These are phyloP conservation scores for Adelosebastes latens DNA, from an alignment of 2,797 vertebrate species.

Conservation along the genomic window DNA sequence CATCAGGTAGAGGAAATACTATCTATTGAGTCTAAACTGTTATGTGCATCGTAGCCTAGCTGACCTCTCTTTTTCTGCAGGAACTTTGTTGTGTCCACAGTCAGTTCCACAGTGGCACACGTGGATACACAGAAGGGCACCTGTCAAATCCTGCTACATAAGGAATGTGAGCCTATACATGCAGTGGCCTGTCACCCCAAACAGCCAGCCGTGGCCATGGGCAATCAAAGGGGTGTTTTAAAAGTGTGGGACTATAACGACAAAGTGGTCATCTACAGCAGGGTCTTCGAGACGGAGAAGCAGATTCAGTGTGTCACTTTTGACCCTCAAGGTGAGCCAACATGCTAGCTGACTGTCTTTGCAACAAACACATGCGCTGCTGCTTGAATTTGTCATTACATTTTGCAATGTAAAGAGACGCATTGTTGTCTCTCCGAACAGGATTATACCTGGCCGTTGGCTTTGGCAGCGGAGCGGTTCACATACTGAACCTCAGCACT, in stretches of 20 bases:
- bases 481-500: slow-evolving; percentile 87
- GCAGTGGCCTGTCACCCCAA: slow-evolving; percentile 91
- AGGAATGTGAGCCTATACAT: slow-evolving; percentile 80
- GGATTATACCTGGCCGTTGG: slow-evolving; percentile 89
- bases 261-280: slow-evolving; percentile 80
- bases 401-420: neutral
- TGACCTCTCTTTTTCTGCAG: slow-evolving; percentile 74
- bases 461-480: slow-evolving; percentile 87
- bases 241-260: slow-evolving; percentile 88
- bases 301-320: slow-evolving; percentile 87
- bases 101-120: slow-evolving; percentile 82
- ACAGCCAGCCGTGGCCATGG: slow-evolving; percentile 81
- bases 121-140: slow-evolving; percentile 76
- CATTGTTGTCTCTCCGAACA: slow-evolving; percentile 64
- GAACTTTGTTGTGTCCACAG: slow-evolving; percentile 89
- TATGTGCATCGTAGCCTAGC: neutral
- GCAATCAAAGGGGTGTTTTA: slow-evolving; percentile 86
- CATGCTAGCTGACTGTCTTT: neutral
- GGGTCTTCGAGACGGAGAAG: slow-evolving; percentile 78
- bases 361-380: neutral
- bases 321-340: slow-evolving; percentile 86
- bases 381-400: neutral
- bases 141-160: slow-evolving; percentile 80
- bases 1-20: slow-evolving; percentile 79
- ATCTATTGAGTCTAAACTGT: neutral